Base-by-base conservation (phyloP, 2,113 vertebrate genomes). In the Neolamprologus tretocephalus region DNA sequence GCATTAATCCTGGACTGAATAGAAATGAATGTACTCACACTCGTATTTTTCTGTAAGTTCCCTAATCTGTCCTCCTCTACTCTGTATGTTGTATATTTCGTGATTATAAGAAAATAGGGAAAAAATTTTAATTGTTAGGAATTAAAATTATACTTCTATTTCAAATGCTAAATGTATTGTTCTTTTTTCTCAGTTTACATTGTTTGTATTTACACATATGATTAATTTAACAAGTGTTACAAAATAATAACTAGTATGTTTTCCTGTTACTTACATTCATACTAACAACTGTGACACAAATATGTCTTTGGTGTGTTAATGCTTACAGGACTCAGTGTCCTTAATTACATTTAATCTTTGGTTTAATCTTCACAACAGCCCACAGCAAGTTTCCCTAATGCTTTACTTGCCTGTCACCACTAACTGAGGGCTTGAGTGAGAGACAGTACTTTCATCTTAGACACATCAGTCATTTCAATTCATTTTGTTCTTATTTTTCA, bases 351-450 rank as follows among this genome's bases (percentile, higher is more conserved):
- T 57, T 57, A 28, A 57, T 57, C 13, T 57, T 57, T 28, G 55
- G 55, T 16, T 57, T 57, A 57, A 57, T 57, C 23, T 57, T 57
- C 55, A 57, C 13, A 57, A 57, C 55, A 57, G 23, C 55, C 55
- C 55, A 28, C 23, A 0, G 23, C 55, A 28, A 9, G 13, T 57
- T 57, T 28, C 55, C 23, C 23, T 2, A 28, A 0, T 57, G 55
- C 55, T 57, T 57, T 57, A 28, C 55, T 0, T 28, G 13, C 55
- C 55, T 57, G 55, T 28, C 23, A 28, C 23, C 54, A 26, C 23
- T 57, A 57, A 57, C 54, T 57, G 54, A 57, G 54, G 23, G 23
- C 23, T 26, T 57, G 54, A 57, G 54, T 57, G 4, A 57, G 23
- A 57, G 23, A 57, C 23, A 57, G 12, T 57, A 57, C 54, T 57